These are phyloP conservation scores for Drosophila kuntzei DNA, from an alignment of 2,888 invertebrate species.

Conservation along the genomic window DNA sequence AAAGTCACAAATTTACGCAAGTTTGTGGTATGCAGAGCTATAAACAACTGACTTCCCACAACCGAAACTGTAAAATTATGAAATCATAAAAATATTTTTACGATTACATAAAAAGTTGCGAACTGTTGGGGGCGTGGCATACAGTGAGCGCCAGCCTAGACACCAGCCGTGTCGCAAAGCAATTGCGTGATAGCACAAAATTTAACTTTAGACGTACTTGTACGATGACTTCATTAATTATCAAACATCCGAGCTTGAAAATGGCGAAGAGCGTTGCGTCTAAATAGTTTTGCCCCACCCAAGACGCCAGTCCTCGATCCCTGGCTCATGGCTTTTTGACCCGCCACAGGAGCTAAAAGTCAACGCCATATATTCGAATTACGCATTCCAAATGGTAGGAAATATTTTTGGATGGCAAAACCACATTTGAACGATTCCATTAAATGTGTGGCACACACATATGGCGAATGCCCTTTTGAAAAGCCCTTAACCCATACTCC, in stretches of 20 bases:
- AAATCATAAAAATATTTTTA: constrained; percentile 82
- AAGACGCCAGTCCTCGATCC: neutral
- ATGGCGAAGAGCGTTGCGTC: constrained; percentile 53
- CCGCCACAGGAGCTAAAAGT: constrained; percentile 40
- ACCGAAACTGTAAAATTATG: constrained; percentile 80
- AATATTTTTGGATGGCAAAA: constrained; percentile 40
- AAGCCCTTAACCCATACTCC: constrained; percentile 76
- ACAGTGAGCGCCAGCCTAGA: constrained; percentile 27
- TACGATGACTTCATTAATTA: constrained; percentile 81
- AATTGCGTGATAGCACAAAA: constrained; percentile 77
- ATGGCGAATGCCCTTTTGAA: constrained; percentile 4
- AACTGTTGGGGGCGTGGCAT: constrained; percentile 66
- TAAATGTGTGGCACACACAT: constrained; percentile 56
- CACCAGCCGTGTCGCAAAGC: constrained; percentile 37
- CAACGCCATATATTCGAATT: constrained; percentile 72
- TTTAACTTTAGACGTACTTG: constrained; percentile 75
- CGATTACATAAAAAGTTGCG: constrained; percentile 73
- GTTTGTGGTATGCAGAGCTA: constrained; percentile 35
- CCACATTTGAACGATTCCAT: constrained; percentile 76
- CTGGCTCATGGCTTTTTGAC: neutral
- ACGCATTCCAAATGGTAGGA: constrained; percentile 55
- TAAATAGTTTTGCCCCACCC: constrained; percentile 58
- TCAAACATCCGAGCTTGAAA: constrained; percentile 68
- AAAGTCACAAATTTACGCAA: constrained; percentile 51
- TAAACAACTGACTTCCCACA: constrained; percentile 62